Conservation (phyloP, 1,140 invertebrate genomes). For the Camponotus vicinus region DNA sequence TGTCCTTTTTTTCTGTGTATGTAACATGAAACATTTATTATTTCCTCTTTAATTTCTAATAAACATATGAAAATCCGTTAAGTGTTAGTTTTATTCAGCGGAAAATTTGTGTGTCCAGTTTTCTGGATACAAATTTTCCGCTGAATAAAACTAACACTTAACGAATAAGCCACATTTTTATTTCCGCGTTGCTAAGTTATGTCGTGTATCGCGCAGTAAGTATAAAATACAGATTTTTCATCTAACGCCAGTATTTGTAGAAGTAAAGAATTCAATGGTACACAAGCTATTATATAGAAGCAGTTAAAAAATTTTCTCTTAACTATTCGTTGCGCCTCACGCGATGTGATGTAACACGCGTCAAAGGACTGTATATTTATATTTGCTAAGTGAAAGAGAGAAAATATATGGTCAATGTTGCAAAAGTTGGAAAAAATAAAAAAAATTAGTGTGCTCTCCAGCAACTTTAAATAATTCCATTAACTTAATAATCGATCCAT, state of each 20-base stretch:
- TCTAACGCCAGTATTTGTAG: conserved; percentile 9
- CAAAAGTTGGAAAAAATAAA: neutral
- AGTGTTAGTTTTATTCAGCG: no score
- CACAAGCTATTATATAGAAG: conserved; percentile 38
- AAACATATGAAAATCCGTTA: no score
- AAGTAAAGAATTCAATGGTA: conserved; percentile 41
- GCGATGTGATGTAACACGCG: conserved; percentile 29
- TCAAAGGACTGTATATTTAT: conserved; percentile 28
- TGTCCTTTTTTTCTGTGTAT: no score
- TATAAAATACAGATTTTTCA: conserved; percentile 56
- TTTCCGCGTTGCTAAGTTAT: conserved; percentile 23
- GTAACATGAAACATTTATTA: neutral
- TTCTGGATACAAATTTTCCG: conserved; percentile 7
- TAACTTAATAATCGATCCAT: neutral
- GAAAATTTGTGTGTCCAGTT: neutral
- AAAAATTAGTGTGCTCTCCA: neutral
- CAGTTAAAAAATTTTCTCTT: conserved; percentile 52
- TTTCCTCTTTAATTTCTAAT: neutral
- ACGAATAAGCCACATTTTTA: conserved; percentile 24
- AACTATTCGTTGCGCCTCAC: conserved; percentile 28
- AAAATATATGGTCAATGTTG: conserved; percentile 6
- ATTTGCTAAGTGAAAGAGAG: conserved; percentile 11
- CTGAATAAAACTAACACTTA: neutral
- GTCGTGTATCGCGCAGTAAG: conserved; percentile 27
- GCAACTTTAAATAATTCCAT: conserved; percentile 40